These are phyloP conservation scores for Esperia sulphurella DNA, from an alignment of 2,888 invertebrate genomes.

Conservation along the genomic window DNA sequence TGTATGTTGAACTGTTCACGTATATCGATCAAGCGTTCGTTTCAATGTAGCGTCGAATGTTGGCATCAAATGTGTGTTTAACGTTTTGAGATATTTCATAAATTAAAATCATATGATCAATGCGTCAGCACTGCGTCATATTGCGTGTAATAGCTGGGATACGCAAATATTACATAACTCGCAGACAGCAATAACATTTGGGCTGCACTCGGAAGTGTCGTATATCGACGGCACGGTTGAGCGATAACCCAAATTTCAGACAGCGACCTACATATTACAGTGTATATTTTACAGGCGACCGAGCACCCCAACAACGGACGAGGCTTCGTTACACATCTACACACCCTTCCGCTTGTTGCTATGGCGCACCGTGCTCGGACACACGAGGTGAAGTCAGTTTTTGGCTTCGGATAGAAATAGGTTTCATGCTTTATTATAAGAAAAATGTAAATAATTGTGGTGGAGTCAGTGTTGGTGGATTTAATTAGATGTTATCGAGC, in stretches of 20 bases:
- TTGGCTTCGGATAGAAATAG: not conserved
- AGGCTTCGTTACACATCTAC: slow-evolving; percentile 36
- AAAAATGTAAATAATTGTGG: not conserved
- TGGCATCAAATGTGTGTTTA: slow-evolving; percentile 1
- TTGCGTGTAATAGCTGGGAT: slow-evolving; percentile 42
- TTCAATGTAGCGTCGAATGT: slow-evolving; percentile 6
- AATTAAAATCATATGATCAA: slow-evolving; percentile 17
- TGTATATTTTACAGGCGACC: slow-evolving; percentile 55
- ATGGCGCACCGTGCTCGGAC: slow-evolving; percentile 25
- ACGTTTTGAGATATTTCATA: slow-evolving; percentile 1
- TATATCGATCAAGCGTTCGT: slow-evolving; percentile 20
- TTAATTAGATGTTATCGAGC: not conserved
- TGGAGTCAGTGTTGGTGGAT: not conserved
- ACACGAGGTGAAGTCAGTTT: not conserved
- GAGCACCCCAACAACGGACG: slow-evolving; percentile 40
- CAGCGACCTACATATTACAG: slow-evolving; percentile 71
- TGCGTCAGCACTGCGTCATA: slow-evolving; percentile 36
- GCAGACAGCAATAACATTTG: slow-evolving; percentile 50
- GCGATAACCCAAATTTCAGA: slow-evolving; percentile 75
- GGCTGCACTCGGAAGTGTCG: slow-evolving; percentile 45
- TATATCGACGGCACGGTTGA: slow-evolving; percentile 71
- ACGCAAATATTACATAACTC: slow-evolving; percentile 48
- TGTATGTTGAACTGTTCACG: slow-evolving; percentile 17
- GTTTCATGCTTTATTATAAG: no score
- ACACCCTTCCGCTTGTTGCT: slow-evolving; percentile 29